A percentile compares a stretch with the other conserved stretches of the same genome.
Conservation (phyloP, 2,113 vertebrate genomes). For the Pelmatolapia mariae region DNA sequence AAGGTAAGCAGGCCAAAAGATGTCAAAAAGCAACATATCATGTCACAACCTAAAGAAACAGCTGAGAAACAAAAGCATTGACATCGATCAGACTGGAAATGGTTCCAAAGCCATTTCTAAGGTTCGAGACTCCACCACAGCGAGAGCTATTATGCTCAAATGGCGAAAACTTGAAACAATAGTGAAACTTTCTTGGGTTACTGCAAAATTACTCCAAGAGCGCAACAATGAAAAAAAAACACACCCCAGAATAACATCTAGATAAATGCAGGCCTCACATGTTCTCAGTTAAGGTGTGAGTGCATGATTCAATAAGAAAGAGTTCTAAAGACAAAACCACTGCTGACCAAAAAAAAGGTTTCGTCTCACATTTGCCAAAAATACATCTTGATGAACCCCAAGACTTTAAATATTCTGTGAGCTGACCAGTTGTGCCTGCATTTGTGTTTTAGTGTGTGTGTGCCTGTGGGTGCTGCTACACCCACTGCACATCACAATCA, state of each 20-base stretch:
- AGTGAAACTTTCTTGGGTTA: not conserved
- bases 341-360: not conserved
- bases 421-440: fast-evolving
- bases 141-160: not conserved
- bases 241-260: not conserved
- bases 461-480: not conserved
- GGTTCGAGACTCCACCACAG: not conserved
- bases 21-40: not conserved
- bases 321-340: not conserved
- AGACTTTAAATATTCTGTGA: not conserved
- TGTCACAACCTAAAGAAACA: not conserved
- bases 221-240: not conserved
- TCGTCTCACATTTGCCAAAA: not conserved
- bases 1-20: not conserved
- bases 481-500: fast-evolving
- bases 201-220: not conserved
- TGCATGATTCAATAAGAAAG: not conserved
- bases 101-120: not conserved
- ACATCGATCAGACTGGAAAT: not conserved
- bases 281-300: not conserved
- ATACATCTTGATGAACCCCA: not conserved
- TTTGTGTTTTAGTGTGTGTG: not conserved
- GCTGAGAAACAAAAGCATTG: not conserved
- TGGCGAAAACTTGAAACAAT: not conserved
- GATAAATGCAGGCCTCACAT: not conserved